A percentile compares a stretch with the other conserved stretches of the same genome.
Conservation (phyloP, 2,888 invertebrate species). For the Archaeoteleia sp. region DNA sequence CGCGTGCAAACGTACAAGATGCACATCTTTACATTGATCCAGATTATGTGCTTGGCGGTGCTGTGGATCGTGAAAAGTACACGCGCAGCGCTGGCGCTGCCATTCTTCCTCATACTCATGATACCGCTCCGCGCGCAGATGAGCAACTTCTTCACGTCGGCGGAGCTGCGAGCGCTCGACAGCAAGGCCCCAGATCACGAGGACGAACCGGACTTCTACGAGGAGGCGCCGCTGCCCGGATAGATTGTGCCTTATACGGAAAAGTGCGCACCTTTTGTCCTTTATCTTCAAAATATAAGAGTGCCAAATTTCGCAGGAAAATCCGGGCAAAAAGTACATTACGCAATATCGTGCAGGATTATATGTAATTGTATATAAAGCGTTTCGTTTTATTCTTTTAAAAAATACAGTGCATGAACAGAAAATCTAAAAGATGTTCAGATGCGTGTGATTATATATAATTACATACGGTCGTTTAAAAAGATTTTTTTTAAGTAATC, state of each 20-base stretch:
- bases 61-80: constrained; percentile 95
- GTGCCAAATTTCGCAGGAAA: constrained; percentile 30
- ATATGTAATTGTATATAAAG: neutral
- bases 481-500: neutral
- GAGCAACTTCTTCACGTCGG: constrained; percentile 83
- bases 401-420: too few species aligned
- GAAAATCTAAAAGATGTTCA: too few species aligned
- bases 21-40: constrained; percentile 93
- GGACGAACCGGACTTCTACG: constrained; percentile 96
- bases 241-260: constrained; percentile 76
- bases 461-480: too few species aligned
- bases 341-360: neutral
- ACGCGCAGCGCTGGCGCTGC: constrained; percentile 90
- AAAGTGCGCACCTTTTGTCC: constrained; percentile 23
- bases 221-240: constrained; percentile 90
- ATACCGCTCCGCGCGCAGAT: constrained; percentile 89
- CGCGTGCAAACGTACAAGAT: constrained; percentile 92
- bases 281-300: constrained; percentile 18
- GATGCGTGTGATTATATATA: too few species aligned
- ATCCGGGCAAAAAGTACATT: too few species aligned
- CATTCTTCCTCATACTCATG: constrained; percentile 94
- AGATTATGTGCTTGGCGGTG: constrained; percentile 84
- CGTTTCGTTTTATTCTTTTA: neutral
- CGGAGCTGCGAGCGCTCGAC: constrained; percentile 91
- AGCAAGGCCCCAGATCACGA: constrained; percentile 85